Evolutionary conservation across 2,888 invertebrate species (phyloP), one percentile per base, ranked within the genome.

Genomic region (Sarcophaga caerulescens): DNA sequence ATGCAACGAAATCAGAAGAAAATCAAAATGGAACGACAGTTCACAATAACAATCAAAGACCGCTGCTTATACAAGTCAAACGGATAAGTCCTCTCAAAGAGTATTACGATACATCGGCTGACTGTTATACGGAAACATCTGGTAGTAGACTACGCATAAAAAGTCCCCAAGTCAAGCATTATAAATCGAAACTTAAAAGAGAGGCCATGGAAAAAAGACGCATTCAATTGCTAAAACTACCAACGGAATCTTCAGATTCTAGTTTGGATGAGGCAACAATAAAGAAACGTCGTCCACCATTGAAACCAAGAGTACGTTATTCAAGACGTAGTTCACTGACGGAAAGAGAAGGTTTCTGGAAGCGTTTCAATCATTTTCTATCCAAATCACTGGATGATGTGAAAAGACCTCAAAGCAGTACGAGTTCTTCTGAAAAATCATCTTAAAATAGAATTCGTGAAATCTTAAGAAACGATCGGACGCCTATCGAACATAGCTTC

Each of bases 301-400:
- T 35, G 8, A 63, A 6, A 14, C 11, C 21, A 3, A 63, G 12
- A 14, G 17, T 21, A 8, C 45, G 62, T 1, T 75, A 12, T 52
- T 44, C 62, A 10, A 81, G 6, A 65, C 60, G 62, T 35, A 81
- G 69, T 69, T 60, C 47, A 8, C 45, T 70, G 60, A 6, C 65
- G 14, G 62, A 75, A 71, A 71, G 25, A 19, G 59, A 78, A 21
- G 17, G 60, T 4, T 81, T 75, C 74, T 81, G 74, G 81, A 60
- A 4, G 25, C 69, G 69, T 57, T 81, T 57, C 19, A 63, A 76
- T 23, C 8, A 69, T 3, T 81, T 70, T 25, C 45, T 81, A 17
- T n/a, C 4, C 3, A 69, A 19, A 75, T 75, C 75, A 10, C 10
- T 75, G 0, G 25, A 81, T 6, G 23, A 8, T 5, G 19, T n/a